Evolutionary conservation across 1,140 invertebrate species (phyloP).

Genomic region (Apis cerana): DNA sequence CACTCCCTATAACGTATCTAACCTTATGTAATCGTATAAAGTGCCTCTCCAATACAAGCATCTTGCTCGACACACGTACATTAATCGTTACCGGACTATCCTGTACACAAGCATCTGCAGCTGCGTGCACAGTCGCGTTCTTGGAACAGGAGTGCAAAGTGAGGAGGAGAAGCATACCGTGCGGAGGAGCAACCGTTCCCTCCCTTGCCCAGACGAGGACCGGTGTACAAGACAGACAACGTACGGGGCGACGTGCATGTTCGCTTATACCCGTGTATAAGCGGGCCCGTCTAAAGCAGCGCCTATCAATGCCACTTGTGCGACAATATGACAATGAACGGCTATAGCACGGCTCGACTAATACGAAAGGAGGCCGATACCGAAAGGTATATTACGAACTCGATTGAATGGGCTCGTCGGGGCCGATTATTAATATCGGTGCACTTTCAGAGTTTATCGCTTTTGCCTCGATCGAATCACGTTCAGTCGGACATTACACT

Average conservation of each 20-base stretch:
- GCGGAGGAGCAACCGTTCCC: neutral
- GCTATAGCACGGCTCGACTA: slow-evolving; percentile 58
- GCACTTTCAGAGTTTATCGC: slow-evolving; percentile 11
- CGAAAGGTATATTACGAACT: slow-evolving; percentile 58
- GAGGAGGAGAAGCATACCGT: slow-evolving; percentile 2
- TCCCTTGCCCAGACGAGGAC: neutral
- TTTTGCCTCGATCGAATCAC: slow-evolving; percentile 15
- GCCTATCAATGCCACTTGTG: slow-evolving; percentile 64
- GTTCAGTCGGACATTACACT: neutral
- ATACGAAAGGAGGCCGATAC: slow-evolving; percentile 60
- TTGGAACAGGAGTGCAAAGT: slow-evolving; percentile 49
- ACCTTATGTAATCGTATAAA: too few relatives aligned
- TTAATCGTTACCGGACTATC: neutral
- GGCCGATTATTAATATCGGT: slow-evolving; percentile 64
- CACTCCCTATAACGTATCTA: too few relatives aligned
- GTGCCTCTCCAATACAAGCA: neutral
- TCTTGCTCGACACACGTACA: neutral
- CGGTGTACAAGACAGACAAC: neutral
- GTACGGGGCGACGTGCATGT: slow-evolving; percentile 15
- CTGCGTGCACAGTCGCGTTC: slow-evolving; percentile 26
- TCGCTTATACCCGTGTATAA: neutral
- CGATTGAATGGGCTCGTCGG: slow-evolving; percentile 51
- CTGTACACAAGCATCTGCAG: neutral
- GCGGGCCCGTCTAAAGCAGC: slow-evolving; percentile 42
- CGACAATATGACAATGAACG: slow-evolving; percentile 67